These are phyloP conservation scores for Naso thynnoides DNA, from an alignment of 2,797 vertebrate species.

Conservation along the genomic window DNA sequence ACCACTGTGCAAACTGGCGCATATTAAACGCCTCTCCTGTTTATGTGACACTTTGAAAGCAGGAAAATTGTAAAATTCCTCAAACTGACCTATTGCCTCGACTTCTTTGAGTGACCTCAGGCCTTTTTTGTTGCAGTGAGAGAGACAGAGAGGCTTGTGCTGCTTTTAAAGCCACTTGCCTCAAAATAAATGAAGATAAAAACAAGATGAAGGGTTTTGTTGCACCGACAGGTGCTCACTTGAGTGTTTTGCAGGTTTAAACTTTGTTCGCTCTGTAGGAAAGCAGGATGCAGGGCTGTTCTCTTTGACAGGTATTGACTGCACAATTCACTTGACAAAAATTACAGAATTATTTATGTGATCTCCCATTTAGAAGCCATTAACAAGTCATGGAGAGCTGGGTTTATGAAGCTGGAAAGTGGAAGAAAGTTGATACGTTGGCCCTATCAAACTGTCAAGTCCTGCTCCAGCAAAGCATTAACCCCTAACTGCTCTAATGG, in stretches of 20 bases:
- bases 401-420: slow-evolving; percentile 23
- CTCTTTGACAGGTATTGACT: slow-evolving; percentile 9
- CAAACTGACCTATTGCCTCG: not conserved
- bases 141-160: slow-evolving; percentile 11
- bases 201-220: slow-evolving; percentile 43
- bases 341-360: slow-evolving; percentile 12
- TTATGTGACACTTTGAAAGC: not conserved
- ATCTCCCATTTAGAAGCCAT: slow-evolving; percentile 14
- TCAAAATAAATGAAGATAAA: slow-evolving; percentile 24
- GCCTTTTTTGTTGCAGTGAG: slow-evolving; percentile 29
- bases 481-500: not conserved
- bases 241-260: slow-evolving; percentile 13
- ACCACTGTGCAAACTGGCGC: not conserved
- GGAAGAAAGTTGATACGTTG: slow-evolving; percentile 2
- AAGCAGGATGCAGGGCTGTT: slow-evolving; percentile 10
- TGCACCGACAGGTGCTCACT: not conserved
- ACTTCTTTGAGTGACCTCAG: slow-evolving; percentile 20
- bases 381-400: slow-evolving; percentile 11
- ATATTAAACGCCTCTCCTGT: not conserved
- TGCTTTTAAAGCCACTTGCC: slow-evolving; percentile 20
- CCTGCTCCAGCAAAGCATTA: slow-evolving; percentile 6
- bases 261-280: not conserved
- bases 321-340: not conserved
- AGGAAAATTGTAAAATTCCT: slow-evolving; percentile 6
- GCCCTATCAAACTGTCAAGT: slow-evolving; percentile 7